phyloP scores from a whole-genome alignment of 30 jellyfish, hydroid and myxozoan genomes.

The Chironex yamaguchii region DNA sequence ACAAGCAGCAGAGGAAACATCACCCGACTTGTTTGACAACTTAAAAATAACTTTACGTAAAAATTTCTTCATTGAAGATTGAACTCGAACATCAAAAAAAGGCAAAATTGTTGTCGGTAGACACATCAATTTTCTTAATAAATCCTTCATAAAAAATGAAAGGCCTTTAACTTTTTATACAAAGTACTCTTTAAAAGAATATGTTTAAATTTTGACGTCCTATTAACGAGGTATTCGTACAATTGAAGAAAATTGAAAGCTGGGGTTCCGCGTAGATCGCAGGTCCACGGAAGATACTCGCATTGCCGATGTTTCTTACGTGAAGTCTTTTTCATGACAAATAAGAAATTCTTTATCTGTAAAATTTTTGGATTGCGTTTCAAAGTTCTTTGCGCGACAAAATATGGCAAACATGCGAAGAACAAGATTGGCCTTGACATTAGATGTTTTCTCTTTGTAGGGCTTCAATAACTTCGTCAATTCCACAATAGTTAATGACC shows the following conservation, averaged over 20 bases:
- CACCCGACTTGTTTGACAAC: constrained; percentile 15
- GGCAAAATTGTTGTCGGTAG: not conserved
- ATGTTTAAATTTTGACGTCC: constrained; percentile 49
- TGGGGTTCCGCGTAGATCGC: constrained; percentile 55
- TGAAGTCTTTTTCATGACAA: not conserved
- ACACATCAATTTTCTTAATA: constrained; percentile 11
- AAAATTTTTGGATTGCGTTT: no score
- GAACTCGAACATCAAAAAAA: constrained; percentile 42
- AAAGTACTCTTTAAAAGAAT: constrained; percentile 21
- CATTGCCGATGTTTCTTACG: not conserved
- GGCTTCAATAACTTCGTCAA: not conserved
- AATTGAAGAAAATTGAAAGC: constrained; percentile 41
- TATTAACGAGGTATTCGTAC: constrained; percentile 40
- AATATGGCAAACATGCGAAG: constrained; percentile 46
- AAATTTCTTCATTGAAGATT: constrained; percentile 48
- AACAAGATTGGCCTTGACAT: constrained; percentile 57
- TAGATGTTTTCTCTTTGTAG: constrained; percentile 48
- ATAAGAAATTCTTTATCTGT: no score
- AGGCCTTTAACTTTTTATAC: constrained; percentile 23
- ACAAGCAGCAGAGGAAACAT: constrained; percentile 73
- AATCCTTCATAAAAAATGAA: constrained; percentile 47
- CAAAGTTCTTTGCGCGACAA: constrained; percentile 57
- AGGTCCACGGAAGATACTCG: constrained; percentile 54
- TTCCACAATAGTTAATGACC: not conserved
- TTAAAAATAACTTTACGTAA: constrained; percentile 15